phyloP scores from a whole-genome alignment of 2,113 vertebrate genomes.

The Petrocephalus microphthalmus region DNA sequence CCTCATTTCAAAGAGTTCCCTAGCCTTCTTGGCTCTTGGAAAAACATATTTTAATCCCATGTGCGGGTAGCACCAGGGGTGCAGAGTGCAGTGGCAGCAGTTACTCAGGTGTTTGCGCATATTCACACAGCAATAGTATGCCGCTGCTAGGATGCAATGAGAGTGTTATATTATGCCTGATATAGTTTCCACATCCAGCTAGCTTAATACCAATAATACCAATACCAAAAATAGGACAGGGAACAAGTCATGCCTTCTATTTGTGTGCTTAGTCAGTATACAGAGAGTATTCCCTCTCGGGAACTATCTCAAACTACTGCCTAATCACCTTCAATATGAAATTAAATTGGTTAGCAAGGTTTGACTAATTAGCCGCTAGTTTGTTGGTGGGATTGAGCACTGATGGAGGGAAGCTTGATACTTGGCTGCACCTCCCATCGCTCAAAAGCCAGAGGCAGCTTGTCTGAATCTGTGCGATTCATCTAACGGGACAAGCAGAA shows the following conservation, averaged over 20 bases:
- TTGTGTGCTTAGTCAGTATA: not conserved
- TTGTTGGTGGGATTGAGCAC: slow-evolving; percentile 30
- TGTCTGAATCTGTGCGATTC: slow-evolving; percentile 27
- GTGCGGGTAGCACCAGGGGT: not conserved
- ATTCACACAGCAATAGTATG: not conserved
- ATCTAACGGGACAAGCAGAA: not conserved
- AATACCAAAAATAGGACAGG: slow-evolving; percentile 68
- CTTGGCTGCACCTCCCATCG: slow-evolving; percentile 24
- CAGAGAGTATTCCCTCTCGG: not conserved
- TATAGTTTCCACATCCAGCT: too few species aligned
- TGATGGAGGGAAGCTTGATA: not conserved
- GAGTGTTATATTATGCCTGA: not conserved
- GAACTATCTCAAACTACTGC: slow-evolving; percentile 44
- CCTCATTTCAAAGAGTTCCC: not conserved
- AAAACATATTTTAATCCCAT: not conserved
- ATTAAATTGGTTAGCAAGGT: slow-evolving; percentile 49
- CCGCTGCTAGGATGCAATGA: not conserved
- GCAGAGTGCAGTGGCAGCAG: not conserved
- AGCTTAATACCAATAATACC: not conserved
- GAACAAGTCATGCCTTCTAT: slow-evolving; percentile 55
- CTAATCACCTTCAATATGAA: slow-evolving; percentile 53
- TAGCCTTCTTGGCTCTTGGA: not conserved
- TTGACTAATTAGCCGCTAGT: slow-evolving; percentile 35
- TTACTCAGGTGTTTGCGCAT: not conserved
- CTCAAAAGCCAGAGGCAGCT: slow-evolving; percentile 51